Conservation (phyloP, 2,797 vertebrate species). For the Squalus acanthias region DNA sequence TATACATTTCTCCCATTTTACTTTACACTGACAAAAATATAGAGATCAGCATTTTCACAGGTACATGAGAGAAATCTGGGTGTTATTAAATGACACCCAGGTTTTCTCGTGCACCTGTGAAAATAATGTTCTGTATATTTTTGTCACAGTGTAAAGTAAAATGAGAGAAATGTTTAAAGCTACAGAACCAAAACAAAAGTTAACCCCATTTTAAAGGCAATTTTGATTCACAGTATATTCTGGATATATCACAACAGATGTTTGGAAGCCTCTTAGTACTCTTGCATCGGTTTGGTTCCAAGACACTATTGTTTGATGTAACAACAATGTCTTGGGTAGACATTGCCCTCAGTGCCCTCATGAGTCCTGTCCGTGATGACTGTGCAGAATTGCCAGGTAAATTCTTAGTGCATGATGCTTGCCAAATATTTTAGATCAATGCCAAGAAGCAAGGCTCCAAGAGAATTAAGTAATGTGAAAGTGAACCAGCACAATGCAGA, state of each 20-base stretch:
- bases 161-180: not conserved
- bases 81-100: not conserved
- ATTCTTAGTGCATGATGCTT: conserved; percentile 6
- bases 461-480: conserved; percentile 3
- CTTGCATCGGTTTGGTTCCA: not conserved
- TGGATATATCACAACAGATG: not conserved
- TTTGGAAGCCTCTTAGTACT: not conserved
- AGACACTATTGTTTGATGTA: not conserved
- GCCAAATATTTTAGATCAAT: not conserved
- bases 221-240: not conserved
- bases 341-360: not conserved
- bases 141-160: not conserved
- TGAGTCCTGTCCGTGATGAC: not conserved
- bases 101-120: not conserved
- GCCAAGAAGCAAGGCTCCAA: not conserved
- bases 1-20: not conserved
- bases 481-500: not conserved
- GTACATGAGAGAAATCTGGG: not conserved
- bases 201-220: not conserved
- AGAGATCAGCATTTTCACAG: not conserved
- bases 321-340: not conserved
- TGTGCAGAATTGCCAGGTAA: not conserved
- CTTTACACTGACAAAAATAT: not conserved
- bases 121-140: not conserved
- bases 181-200: not conserved